phyloP scores from a whole-genome alignment of 2,888 invertebrate species.

The Caenorhabditis angaria region DNA sequence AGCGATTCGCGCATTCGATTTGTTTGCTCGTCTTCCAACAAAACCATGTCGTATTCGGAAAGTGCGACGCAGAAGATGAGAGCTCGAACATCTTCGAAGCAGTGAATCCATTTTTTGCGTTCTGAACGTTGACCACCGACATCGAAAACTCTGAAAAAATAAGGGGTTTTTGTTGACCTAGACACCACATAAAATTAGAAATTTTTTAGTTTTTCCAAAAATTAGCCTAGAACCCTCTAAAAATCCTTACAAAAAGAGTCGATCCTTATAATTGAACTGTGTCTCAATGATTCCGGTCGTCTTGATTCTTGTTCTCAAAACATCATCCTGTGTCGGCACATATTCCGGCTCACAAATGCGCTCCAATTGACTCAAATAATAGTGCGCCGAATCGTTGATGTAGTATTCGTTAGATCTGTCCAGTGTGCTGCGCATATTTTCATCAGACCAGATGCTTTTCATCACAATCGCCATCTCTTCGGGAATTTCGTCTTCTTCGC shows the following conservation, averaged over 20 bases:
- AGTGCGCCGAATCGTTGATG: constrained; percentile 17
- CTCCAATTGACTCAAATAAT: constrained; percentile 12
- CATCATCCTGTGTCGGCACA: constrained; percentile 10
- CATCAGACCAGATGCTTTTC: constrained; percentile 6
- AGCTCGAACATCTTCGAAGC: constrained; percentile 42
- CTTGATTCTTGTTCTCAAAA: neutral
- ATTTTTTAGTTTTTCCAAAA: too few species aligned
- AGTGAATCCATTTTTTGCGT: constrained; percentile 42
- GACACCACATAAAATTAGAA: too few species aligned
- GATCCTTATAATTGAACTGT: neutral
- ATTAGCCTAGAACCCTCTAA: too few species aligned
- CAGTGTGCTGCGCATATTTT: neutral
- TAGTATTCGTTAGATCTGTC: constrained; percentile 7
- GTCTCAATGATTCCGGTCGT: constrained; percentile 3
- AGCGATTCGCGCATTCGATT: neutral
- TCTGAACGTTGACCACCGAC: constrained; percentile 36
- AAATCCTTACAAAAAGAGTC: too few species aligned
- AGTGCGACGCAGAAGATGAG: constrained; percentile 43
- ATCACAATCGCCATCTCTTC: neutral
- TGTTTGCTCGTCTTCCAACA: constrained; percentile 36
- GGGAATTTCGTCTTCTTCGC: constrained; percentile 32
- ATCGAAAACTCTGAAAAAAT: too few species aligned
- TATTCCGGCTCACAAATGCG: constrained; percentile 7
- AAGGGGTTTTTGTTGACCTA: too few species aligned
- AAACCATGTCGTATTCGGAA: constrained; percentile 41